A percentile compares a stretch with the other conserved stretches of the same genome.
These are phyloP conservation scores for Polypedilum vanderplanki DNA, from an alignment of 1,140 invertebrate species.

Conservation along the genomic window DNA sequence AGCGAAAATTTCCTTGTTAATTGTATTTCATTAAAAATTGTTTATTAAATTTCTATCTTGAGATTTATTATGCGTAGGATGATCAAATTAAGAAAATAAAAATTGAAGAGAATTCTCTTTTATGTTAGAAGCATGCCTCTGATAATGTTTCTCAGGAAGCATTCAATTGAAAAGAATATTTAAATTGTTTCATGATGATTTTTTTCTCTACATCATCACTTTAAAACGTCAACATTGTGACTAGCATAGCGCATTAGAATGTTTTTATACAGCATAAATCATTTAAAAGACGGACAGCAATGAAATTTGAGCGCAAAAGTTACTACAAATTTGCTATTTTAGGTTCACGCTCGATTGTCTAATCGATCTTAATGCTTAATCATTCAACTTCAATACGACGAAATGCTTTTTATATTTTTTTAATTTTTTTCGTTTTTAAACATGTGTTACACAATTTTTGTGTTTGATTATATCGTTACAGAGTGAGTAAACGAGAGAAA, in stretches of 20 bases:
- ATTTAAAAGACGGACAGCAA: no score
- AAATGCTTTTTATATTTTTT: not conserved
- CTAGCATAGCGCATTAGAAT: no score
- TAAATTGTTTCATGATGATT: constrained; percentile 19
- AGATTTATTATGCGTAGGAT: no score
- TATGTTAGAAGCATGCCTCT: no score
- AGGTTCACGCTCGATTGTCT: not conserved
- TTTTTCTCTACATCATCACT: not conserved
- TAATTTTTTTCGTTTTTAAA: not conserved
- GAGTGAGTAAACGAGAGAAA: not conserved
- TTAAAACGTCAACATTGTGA: not conserved
- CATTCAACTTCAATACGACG: not conserved
- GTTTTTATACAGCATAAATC: no score
- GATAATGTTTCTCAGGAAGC: not conserved
- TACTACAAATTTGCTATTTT: not conserved
- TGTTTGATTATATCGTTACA: constrained; percentile 19
- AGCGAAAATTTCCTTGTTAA: no score
- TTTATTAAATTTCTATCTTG: no score
- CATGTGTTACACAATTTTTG: not conserved
- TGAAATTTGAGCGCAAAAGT: not conserved
- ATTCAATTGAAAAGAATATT: constrained; percentile 12
- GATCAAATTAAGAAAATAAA: no score
- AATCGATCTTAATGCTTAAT: not conserved
- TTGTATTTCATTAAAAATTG: no score
- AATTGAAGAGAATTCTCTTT: no score